Conservation (phyloP, 2,888 invertebrate species). For the Drosophila quinaria region DNA sequence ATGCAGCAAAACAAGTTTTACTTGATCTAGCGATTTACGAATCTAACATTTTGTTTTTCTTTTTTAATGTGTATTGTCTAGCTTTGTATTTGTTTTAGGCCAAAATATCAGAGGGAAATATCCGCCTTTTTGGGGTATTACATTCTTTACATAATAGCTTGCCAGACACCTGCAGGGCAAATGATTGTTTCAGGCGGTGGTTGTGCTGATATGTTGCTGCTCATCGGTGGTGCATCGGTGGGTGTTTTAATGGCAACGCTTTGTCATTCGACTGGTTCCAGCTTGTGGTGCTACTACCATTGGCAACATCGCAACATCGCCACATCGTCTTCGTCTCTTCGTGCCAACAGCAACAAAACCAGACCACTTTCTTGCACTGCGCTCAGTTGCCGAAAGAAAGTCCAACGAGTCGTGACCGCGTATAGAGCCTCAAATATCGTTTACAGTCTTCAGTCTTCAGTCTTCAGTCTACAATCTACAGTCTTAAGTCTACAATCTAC, state of each 20-base stretch:
- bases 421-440: conserved; percentile 24
- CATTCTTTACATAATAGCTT: conserved; percentile 53
- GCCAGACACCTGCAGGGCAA: conserved; percentile 38
- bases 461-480: conserved; percentile 1
- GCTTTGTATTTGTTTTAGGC: conserved; percentile 21
- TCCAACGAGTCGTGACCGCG: conserved; percentile 76
- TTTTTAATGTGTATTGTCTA: conserved; percentile 14
- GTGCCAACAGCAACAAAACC: conserved; percentile 81
- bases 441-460: neutral
- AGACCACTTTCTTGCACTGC: conserved; percentile 84
- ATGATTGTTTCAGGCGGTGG: conserved; percentile 58
- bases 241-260: conserved; percentile 56
- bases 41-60: conserved; percentile 26
- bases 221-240: conserved; percentile 44
- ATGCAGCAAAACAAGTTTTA: conserved; percentile 65
- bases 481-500: conserved; percentile 4
- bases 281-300: conserved; percentile 21
- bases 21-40: conserved; percentile 43
- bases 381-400: conserved; percentile 85
- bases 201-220: conserved; percentile 38
- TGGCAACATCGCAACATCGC: conserved; percentile 21
- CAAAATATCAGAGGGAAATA: conserved; percentile 7
- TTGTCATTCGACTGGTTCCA: conserved; percentile 70
- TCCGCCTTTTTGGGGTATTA: conserved; percentile 56
- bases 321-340: conserved; percentile 6